Conservation (phyloP, 2,113 vertebrate species). For the Trinectes maculatus region DNA sequence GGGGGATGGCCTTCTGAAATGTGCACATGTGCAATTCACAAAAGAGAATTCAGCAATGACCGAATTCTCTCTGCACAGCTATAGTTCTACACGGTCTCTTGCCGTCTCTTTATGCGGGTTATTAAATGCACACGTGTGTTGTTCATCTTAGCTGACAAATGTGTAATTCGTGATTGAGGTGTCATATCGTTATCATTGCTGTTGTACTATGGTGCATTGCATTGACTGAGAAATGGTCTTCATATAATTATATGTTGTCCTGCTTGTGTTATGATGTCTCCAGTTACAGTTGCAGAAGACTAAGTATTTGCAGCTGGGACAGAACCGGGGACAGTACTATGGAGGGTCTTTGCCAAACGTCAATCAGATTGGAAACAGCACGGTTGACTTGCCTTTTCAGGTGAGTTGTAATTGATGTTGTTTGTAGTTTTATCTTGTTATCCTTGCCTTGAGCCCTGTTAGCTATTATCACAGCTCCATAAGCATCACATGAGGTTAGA, state of each 20-base stretch:
- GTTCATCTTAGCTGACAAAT: neutral
- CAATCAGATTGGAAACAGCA: slow-evolving; percentile 90
- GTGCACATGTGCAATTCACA: neutral
- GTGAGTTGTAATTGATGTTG: slow-evolving; percentile 68
- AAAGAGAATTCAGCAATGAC: no score
- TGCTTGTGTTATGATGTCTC: slow-evolving; percentile 20
- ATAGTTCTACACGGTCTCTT: no score
- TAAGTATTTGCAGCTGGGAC: slow-evolving; percentile 93
- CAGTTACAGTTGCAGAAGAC: slow-evolving; percentile 94
- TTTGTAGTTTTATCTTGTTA: neutral
- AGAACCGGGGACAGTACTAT: slow-evolving; percentile 91
- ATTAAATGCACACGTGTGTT: neutral
- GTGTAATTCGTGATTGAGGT: neutral
- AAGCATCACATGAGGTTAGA: neutral
- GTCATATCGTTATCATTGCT: no score
- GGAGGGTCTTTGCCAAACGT: slow-evolving; percentile 95
- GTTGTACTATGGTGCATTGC: no score
- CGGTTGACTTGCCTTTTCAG: slow-evolving; percentile 90
- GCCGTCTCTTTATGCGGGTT: no score
- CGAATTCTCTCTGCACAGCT: no score
- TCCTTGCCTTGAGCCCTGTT: neutral
- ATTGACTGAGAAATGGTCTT: no score
- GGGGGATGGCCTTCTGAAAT: slow-evolving; percentile 13
- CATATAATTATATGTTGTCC: neutral
- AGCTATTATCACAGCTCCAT: no score